Percentiles rank a stretch among this genome's conserved stretches.
phyloP scores from a whole-genome alignment of 2,113 vertebrate genomes.

The Geococcyx californianus region DNA sequence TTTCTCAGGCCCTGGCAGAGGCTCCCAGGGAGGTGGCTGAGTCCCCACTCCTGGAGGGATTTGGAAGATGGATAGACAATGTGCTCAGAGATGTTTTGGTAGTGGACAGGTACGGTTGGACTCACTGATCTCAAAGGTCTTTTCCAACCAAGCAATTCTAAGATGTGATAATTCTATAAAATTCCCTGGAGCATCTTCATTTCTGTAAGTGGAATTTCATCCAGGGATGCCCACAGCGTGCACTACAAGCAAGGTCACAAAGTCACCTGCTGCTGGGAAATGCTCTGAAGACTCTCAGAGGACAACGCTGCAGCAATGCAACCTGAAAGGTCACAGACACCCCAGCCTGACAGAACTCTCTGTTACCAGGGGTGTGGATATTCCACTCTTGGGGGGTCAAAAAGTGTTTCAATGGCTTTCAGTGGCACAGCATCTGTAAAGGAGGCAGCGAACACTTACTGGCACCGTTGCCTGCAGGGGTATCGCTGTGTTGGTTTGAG shows the following conservation, averaged over 20 bases:
- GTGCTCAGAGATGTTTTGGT: too few relatives aligned
- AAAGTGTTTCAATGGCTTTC: neutral
- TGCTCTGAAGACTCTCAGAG: neutral
- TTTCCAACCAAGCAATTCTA: too few relatives aligned
- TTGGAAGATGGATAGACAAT: too few relatives aligned
- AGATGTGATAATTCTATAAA: neutral
- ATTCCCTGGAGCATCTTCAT: neutral
- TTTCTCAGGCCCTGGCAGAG: too few relatives aligned
- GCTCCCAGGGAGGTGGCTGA: too few relatives aligned
- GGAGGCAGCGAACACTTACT: neutral
- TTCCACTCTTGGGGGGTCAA: neutral
- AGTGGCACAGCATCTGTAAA: neutral
- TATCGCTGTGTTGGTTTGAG: neutral
- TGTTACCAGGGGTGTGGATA: too few relatives aligned
- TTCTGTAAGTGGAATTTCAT: neutral
- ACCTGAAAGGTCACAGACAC: neutral
- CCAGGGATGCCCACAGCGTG: accelerated
- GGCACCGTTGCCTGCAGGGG: neutral
- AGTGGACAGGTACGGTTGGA: too few relatives aligned
- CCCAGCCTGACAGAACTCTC: neutral
- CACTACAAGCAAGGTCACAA: neutral
- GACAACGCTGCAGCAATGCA: neutral
- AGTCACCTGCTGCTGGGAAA: neutral
- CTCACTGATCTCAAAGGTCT: too few relatives aligned
- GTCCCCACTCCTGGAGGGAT: too few relatives aligned